A percentile compares a stretch with the other conserved stretches of the same genome.
Evolutionary conservation across 1,140 invertebrate species (phyloP).

Genomic region (Andricus grossulariae): DNA sequence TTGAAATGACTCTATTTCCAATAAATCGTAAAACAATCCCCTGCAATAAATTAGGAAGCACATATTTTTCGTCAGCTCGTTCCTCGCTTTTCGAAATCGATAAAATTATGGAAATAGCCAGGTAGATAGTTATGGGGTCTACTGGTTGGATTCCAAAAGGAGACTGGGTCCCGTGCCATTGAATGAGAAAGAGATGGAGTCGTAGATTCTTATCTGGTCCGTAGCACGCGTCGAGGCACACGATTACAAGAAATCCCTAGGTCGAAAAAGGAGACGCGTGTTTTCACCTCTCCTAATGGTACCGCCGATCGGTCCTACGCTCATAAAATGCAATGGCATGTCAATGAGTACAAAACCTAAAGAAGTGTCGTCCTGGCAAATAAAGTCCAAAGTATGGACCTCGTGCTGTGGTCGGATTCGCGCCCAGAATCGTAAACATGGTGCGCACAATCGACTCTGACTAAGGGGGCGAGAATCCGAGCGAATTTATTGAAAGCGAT

Average conservation of each 20-base stretch:
- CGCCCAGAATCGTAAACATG: conserved; percentile 31
- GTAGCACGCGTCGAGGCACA: conserved; percentile 46
- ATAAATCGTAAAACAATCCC: no score
- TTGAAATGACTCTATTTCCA: no score
- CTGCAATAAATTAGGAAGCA: no score
- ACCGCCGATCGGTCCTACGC: conserved; percentile 37
- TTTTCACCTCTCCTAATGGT: conserved; percentile 45
- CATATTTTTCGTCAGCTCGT: no score
- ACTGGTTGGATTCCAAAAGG: no score
- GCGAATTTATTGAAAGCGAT: conserved; percentile 30
- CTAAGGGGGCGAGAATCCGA: conserved; percentile 12
- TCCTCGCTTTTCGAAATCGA: neutral
- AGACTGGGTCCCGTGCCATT: neutral
- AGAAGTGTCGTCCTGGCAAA: conserved; percentile 47
- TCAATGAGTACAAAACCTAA: conserved; percentile 50
- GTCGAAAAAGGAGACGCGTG: conserved; percentile 32
- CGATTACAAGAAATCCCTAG: conserved; percentile 52
- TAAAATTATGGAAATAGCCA: conserved; percentile 1
- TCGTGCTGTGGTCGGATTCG: conserved; percentile 12
- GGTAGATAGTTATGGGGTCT: neutral
- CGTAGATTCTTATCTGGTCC: conserved; percentile 47
- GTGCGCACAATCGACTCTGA: conserved; percentile 12
- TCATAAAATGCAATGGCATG: conserved; percentile 52
- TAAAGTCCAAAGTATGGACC: conserved; percentile 41
- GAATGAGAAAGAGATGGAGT: neutral